Evolutionary conservation across 1,140 invertebrate species (phyloP).

Genomic region (Nixonia krombeini): DNA sequence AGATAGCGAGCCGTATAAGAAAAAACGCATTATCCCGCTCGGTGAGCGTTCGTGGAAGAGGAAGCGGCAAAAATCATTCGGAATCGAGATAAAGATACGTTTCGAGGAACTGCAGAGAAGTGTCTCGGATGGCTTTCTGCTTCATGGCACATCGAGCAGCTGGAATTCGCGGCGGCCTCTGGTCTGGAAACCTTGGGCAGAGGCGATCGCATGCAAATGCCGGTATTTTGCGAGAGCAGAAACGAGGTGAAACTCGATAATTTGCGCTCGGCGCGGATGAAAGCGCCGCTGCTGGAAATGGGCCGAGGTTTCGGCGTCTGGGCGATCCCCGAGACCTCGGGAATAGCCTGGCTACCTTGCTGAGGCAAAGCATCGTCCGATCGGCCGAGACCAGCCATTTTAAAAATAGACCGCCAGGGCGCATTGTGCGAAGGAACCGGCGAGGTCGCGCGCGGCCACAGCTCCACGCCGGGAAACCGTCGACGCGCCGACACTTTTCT

Average conservation of each 20-base stretch:
- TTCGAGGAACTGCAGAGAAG: slow-evolving; percentile 31
- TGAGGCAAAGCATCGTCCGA: slow-evolving; percentile 50
- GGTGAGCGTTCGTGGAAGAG: background rate
- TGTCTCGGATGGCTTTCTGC: slow-evolving; percentile 48
- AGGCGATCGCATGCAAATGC: slow-evolving; percentile 32
- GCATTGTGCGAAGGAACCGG: slow-evolving; percentile 35
- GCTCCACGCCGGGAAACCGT: too few species aligned
- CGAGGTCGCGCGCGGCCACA: slow-evolving; percentile 8
- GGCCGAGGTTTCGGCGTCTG: too few species aligned
- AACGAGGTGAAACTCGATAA: background rate
- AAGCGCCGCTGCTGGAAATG: too few species aligned
- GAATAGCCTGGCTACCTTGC: too few species aligned
- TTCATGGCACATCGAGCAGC: slow-evolving; percentile 49
- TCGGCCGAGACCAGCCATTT: slow-evolving; percentile 45
- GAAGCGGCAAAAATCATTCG: background rate
- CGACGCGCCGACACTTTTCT: slow-evolving; percentile 18
- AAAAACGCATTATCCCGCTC: background rate
- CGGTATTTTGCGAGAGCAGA: slow-evolving; percentile 20
- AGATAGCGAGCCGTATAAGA: too few species aligned
- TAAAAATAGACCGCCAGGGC: slow-evolving; percentile 44
- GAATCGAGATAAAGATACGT: slow-evolving; percentile 1
- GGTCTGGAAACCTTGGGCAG: slow-evolving; percentile 19
- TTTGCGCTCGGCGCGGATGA: too few species aligned
- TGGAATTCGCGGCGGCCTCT: slow-evolving; percentile 37
- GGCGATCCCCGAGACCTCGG: background rate